A percentile compares a stretch with the other conserved stretches of the same genome.
Evolutionary conservation across 2,888 invertebrate species (phyloP).

Genomic region (Campaea margaritaria): DNA sequence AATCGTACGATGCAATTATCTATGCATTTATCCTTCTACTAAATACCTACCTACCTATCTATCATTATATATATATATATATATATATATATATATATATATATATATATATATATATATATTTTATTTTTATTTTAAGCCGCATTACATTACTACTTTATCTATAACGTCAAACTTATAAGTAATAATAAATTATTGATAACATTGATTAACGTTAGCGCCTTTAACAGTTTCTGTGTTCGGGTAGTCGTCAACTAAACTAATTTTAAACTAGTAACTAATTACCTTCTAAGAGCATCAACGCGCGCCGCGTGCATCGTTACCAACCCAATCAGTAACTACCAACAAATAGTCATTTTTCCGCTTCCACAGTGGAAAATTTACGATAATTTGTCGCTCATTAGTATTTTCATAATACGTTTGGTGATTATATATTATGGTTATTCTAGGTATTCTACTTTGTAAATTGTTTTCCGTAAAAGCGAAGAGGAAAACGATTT

Average conservation of each 20-base stretch:
- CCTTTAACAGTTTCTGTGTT: background rate
- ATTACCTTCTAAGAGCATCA: constrained; percentile 5
- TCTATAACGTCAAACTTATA: constrained; percentile 7
- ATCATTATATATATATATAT: too few species aligned
- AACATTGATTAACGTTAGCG: constrained; percentile 4
- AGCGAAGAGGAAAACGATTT: constrained; percentile 3
- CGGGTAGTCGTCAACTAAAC: constrained; percentile 5
- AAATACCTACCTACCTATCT: background rate
- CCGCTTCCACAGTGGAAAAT: constrained; percentile 54
- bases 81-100: too few species aligned
- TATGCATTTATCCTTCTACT: background rate
- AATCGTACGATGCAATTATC: constrained; percentile 15
- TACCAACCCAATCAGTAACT: constrained; percentile 46
- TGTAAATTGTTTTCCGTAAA: background rate
- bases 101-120: too few species aligned
- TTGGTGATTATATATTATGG: constrained; percentile 13
- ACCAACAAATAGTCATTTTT: constrained; percentile 66
- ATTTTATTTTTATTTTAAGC: too few species aligned
- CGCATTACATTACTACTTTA: constrained; percentile 3
- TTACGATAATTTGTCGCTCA: constrained; percentile 31
- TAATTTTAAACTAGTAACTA: too few species aligned
- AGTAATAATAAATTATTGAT: constrained; percentile 12
- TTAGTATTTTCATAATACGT: constrained; percentile 41
- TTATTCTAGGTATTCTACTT: too few species aligned
- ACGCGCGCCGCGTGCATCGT: constrained; percentile 12